Evolutionary conservation across 30 jellyfish, hydroid and myxozoan genomes (phyloP), one percentile per base, ranked within the genome.

Genomic region (Aurelia sp.): DNA sequence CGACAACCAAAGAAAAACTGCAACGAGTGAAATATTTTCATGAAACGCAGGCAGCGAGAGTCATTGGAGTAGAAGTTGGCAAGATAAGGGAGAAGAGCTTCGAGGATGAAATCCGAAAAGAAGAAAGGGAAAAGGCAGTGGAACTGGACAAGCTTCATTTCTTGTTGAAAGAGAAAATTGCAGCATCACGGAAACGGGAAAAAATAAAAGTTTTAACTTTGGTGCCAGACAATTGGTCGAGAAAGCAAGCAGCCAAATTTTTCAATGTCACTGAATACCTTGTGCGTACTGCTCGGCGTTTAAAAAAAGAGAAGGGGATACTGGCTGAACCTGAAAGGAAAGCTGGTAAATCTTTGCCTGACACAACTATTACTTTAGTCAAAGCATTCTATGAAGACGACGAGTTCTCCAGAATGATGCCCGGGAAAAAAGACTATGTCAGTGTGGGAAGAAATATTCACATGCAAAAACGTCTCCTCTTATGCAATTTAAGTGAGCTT

Each of bases 401-500:
- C 64, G 91, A 71, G 83, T 66, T 18, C 58, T 51, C 82, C 13
- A 72, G 91, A 33, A 22, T 22, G 41, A 86, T 86, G 96, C 91
- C 92, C 17, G 90, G 94, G n/a, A 75, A 86, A 65, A 74, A 86
- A 77, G 96, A 76, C 76, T 86, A 63, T 60, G 92, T 86, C 31
- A 86, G 91, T 63, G 22, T 86, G 4, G 70, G 79, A 53, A 86
- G 51, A 35, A 86, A 75, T 59, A 22, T 8, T 21, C 94, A 79
- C 37, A 59, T n/a, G 74, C 97, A 68, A 66, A 71, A 79, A 57
- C 77, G 78, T 23, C 96, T 84, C 16, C 63, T 88, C 66, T 61
- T 78, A 37, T 68, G 90, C 62, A 84, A 63, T 70, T 65, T 90
- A 37, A 73, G 72, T 30, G 87, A 79, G 74, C 62, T 81, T 55